Conservation (phyloP, 2,113 vertebrate genomes). For the Chaetodon auriga region DNA sequence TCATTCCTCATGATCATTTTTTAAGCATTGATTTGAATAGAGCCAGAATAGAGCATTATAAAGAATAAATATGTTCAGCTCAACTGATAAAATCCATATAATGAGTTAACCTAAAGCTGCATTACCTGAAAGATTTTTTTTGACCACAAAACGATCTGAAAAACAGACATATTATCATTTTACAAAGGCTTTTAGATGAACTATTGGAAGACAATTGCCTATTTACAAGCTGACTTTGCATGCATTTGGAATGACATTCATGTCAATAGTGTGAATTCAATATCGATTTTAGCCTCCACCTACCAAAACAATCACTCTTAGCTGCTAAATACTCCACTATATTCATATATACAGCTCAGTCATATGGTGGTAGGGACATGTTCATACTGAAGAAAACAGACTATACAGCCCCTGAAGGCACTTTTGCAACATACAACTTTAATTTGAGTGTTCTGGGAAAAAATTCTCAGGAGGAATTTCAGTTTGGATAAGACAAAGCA, state of each 20-base stretch:
- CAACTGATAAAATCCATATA: background rate
- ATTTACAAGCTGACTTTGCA: background rate
- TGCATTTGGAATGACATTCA: background rate
- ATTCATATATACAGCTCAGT: too few relatives aligned
- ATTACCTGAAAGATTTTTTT: background rate
- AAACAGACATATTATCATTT: background rate
- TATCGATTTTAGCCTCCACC: too few relatives aligned
- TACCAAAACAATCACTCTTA: too few relatives aligned
- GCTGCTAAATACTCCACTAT: too few relatives aligned
- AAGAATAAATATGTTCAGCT: background rate
- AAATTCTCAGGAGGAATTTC: background rate
- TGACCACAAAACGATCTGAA: background rate
- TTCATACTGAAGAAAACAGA: background rate
- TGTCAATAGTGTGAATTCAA: background rate
- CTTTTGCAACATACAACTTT: background rate
- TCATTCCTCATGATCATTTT: background rate
- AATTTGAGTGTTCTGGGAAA: slow-evolving; percentile 3
- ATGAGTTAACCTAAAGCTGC: background rate
- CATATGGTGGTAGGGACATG: background rate
- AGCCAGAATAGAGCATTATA: background rate
- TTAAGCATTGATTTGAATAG: background rate
- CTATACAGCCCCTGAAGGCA: background rate
- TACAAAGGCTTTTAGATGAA: background rate
- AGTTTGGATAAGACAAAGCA: background rate
- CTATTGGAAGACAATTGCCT: background rate